Evolutionary conservation across 2,113 vertebrate genomes (phyloP).

Genomic region (Nibea coibor): DNA sequence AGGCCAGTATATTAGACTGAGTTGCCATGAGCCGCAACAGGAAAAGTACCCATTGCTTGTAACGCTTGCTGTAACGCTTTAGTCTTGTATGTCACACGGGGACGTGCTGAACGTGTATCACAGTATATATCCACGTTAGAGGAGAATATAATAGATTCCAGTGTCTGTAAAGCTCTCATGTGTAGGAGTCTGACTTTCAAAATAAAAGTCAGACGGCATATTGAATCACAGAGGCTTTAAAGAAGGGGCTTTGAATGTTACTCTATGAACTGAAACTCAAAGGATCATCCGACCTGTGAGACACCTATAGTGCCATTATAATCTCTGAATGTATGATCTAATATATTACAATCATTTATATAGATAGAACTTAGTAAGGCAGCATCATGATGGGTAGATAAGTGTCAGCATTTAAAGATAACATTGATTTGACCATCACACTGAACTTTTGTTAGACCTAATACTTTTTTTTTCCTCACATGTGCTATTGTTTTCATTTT

Average conservation of each 20-base stretch:
- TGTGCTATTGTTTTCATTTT: not conserved
- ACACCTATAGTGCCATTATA: slow-evolving; percentile 62
- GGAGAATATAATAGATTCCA: not conserved
- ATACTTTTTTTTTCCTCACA: not conserved
- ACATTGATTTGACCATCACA: slow-evolving; percentile 13
- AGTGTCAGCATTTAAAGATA: not conserved
- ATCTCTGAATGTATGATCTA: slow-evolving; percentile 40
- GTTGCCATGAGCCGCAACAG: not conserved
- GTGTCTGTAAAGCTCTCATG: not conserved
- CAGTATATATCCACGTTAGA: slow-evolving; percentile 25
- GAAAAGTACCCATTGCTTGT: slow-evolving; percentile 36
- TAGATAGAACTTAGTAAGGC: not conserved
- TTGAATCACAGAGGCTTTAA: not conserved
- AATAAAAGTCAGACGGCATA: not conserved
- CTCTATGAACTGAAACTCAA: not conserved
- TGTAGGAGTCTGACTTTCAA: not conserved
- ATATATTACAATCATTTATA: slow-evolving; percentile 15
- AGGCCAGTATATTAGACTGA: slow-evolving; percentile 56
- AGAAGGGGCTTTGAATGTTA: not conserved
- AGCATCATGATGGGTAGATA: not conserved
- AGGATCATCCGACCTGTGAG: slow-evolving; percentile 19
- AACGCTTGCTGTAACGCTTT: slow-evolving; percentile 61
- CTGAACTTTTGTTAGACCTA: slow-evolving; percentile 20
- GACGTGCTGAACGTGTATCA: slow-evolving; percentile 19
- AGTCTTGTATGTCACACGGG: slow-evolving; percentile 38